These are phyloP conservation scores for Crocidura indochinensis DNA, from an alignment of 2,797 vertebrate species.

Conservation along the genomic window DNA sequence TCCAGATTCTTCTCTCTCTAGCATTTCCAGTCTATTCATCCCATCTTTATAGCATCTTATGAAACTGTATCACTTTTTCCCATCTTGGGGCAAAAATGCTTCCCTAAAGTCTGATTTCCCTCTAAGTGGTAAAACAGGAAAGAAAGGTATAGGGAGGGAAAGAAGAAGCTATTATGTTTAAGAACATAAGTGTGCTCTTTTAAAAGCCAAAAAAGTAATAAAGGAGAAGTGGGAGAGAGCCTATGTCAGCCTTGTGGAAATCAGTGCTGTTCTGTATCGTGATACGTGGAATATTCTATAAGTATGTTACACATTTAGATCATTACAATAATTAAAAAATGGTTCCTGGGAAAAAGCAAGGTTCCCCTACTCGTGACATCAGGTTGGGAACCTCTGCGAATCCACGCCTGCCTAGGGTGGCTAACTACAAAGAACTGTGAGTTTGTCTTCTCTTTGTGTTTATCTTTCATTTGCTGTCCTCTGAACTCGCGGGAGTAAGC, in stretches of 20 bases:
- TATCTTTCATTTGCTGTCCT: too few relatives aligned
- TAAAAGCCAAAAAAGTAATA: constrained; percentile 16
- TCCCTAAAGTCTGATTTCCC: not conserved
- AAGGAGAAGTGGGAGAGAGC: not conserved
- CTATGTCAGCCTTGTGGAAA: not conserved
- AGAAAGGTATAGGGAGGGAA: not conserved
- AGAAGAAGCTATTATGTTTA: not conserved
- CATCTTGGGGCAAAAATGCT: not conserved
- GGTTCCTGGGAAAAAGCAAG: too few relatives aligned
- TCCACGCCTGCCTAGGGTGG: too few relatives aligned
- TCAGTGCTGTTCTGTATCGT: not conserved
- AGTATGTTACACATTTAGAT: too few relatives aligned
- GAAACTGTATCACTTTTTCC: not conserved
- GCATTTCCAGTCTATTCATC: too few relatives aligned
- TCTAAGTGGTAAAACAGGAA: not conserved
- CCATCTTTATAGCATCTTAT: not conserved
- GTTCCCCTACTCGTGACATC: too few relatives aligned
- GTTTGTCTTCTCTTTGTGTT: too few relatives aligned
- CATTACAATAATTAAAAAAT: too few relatives aligned
- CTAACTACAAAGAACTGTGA: too few relatives aligned
- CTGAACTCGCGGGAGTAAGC: too few relatives aligned
- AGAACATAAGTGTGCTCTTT: not conserved
- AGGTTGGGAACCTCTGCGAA: too few relatives aligned
- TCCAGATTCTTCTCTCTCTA: not conserved
- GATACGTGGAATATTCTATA: not conserved